Conservation (phyloP, 2,113 vertebrate species). For the Lonchura striata region DNA sequence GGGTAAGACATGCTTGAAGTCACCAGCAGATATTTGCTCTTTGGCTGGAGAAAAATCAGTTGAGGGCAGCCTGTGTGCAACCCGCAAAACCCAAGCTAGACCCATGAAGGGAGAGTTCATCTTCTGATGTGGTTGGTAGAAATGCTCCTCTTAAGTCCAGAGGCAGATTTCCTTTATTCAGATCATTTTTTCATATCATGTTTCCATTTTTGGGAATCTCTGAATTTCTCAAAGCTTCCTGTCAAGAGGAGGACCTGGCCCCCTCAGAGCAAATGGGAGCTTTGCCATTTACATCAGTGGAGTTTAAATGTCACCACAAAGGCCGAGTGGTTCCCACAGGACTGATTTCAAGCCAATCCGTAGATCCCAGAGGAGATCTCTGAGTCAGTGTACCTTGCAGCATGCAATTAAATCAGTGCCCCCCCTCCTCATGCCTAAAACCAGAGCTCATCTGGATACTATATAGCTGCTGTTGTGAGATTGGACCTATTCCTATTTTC, state of each 20-base stretch:
- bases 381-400: neutral
- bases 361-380: constrained; percentile 4
- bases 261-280: neutral
- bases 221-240: constrained; percentile 21
- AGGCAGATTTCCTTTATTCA: neutral
- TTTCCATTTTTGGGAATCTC: constrained; percentile 39
- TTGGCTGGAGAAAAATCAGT: neutral
- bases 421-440: neutral
- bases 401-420: neutral
- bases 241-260: constrained; percentile 20
- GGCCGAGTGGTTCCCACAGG: neutral
- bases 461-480: neutral
- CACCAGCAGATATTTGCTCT: neutral
- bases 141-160: neutral
- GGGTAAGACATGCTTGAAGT: neutral
- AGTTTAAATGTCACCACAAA: constrained; percentile 39
- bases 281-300: constrained; percentile 28
- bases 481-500: neutral
- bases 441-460: neutral
- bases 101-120: neutral
- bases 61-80: neutral
- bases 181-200: neutral
- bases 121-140: neutral
- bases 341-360: neutral
- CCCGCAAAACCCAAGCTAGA: neutral